Base-by-base conservation (phyloP, 2,888 invertebrate species). In the Punctoribates punctum region DNA sequence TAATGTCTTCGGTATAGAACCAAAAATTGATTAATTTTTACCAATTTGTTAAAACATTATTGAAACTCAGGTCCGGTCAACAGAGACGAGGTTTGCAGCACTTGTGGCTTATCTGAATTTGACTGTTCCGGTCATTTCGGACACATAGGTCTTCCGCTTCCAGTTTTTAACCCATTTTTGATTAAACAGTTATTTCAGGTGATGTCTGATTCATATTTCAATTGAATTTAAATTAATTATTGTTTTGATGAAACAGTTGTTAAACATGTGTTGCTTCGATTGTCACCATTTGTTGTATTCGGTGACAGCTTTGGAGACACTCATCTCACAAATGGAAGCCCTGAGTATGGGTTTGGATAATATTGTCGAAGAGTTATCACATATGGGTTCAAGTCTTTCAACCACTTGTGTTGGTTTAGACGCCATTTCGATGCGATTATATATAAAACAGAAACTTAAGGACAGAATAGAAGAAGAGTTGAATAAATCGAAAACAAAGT, bases 101-200 rank as follows among this genome's bases (percentile, higher is more conserved):
- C 95, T 9, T 98, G 97, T 82, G 87, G 88, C 13, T 87, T 88
- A 79, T 87, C 87, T 23, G 83, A 88, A 65, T 82, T 87, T 9
- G 85, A 88, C 78, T 97, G 97, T 82, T 89, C 91, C 0, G 99
- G 99, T 0, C 99, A 99, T 85, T 90, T 94, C 84, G 98, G 98
- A 0, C 94, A 96, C 83, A 95, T 99, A 79, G 91, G 92, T 80
- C 85, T 99, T 0, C 93, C 94, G 0, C 85, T 96, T 15, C 89
- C 94, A 0, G 91, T 94, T 0, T 90, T 93, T 77, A 97, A 98
- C 86, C 97, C 98, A 0, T 82, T 98, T 70, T 94, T 94, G 82
- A 90, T 91, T 79, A 90, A 89, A 82, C 87, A 88, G 42, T 86
- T 96, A 23, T 90, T 81, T 85, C 88, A 82, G 84, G 89, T 88